Base-by-base conservation (phyloP, 2,113 vertebrate genomes). In the Centropristis striata region DNA sequence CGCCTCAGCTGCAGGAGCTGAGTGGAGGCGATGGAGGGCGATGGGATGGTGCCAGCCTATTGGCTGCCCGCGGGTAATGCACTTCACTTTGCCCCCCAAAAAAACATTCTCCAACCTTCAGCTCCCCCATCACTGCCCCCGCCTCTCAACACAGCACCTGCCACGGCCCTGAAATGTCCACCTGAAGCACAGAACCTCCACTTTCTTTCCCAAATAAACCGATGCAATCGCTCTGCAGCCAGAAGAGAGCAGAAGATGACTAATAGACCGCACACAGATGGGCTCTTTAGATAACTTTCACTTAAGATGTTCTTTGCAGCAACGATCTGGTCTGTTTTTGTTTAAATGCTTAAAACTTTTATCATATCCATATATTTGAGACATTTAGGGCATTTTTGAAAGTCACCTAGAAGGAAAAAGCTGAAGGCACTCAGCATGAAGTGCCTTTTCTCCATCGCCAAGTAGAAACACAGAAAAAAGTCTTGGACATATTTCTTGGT, bases 21-120 rank as follows among this genome's bases (percentile, higher is more conserved):
- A 92, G 88, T 73, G 82, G 87, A 92, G 87, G 88, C 61, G 92
- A 93, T 86, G 84, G 90, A 92, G 87, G 88, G 66, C 51, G 86
- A 88, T 42, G 83, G 69, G 84, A 72, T 75, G 49, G 80, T 54
- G 78, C 63, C 80, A 88, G 53, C 84, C 81, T 55, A 86, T 83
- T 89, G 90, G 90, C 72, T 2, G 83, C 83, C 87, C n/a, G 47
- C 46, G 87, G 84, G 83, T 90, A 85, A 88, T 83, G 84, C 81
- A 87, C 80, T 86, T 92, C 71, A 83, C 76, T 89, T 79, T 78
- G 54, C 60, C 83, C 61, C 66, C 76, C 63, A 61, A 87, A 84
- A 73, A 85, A 87, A 85, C 72, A 73, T 74, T 71, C 53, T 55
- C 78, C 73, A 58, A 71, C 80, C 76, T 69, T 61, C 70, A 61